These are phyloP conservation scores for Belgica antarctica DNA, from an alignment of 2,888 invertebrate genomes.

Conservation along the genomic window DNA sequence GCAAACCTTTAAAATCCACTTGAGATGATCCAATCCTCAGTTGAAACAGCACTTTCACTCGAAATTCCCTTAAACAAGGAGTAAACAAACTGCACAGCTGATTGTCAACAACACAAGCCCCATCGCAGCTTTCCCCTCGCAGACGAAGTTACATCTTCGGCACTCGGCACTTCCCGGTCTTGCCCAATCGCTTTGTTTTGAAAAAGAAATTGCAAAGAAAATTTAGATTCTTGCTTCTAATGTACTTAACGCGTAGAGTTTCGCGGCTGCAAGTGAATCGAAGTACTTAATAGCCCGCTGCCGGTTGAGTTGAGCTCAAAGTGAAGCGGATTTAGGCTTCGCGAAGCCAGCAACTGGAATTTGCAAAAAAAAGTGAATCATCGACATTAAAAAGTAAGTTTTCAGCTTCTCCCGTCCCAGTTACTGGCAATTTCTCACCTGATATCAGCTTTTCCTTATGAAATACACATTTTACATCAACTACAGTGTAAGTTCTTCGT, in stretches of 20 bases:
- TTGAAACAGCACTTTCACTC: too few relatives aligned
- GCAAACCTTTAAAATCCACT: too few relatives aligned
- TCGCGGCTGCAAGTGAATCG: background rate
- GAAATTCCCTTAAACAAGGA: too few relatives aligned
- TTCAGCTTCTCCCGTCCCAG: background rate
- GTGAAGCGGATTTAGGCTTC: background rate
- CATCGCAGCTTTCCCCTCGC: too few relatives aligned
- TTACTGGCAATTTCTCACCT: background rate
- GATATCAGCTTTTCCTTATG: conserved; percentile 13
- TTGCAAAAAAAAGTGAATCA: background rate
- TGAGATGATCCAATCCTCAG: too few relatives aligned
- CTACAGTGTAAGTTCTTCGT: conserved; percentile 29
- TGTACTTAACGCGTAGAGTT: background rate
- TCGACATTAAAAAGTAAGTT: conserved; percentile 7
- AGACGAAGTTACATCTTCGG: too few relatives aligned
- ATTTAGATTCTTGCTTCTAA: too few relatives aligned
- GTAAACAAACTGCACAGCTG: too few relatives aligned
- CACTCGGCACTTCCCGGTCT: too few relatives aligned
- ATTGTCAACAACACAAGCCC: too few relatives aligned
- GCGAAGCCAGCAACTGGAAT: background rate
- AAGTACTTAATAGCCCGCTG: background rate
- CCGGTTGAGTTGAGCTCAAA: conserved; percentile 2
- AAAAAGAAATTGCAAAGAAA: too few relatives aligned
- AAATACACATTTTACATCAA: conserved; percentile 27
- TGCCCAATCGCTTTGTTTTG: too few relatives aligned